Conservation (phyloP, 2,113 vertebrate species). For the Scomber colias region DNA sequence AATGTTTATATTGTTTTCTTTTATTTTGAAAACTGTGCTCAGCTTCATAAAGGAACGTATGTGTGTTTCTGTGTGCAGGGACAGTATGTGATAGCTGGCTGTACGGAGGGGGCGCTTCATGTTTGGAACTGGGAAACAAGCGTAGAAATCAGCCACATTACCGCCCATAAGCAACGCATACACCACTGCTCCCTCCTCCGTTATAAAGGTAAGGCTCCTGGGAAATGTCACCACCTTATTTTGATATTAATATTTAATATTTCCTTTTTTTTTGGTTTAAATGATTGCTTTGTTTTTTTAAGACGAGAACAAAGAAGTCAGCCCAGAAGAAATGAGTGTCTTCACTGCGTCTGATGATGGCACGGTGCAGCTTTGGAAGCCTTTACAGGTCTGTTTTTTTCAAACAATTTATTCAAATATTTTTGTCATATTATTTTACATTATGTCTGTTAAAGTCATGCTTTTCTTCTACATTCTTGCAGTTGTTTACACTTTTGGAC, state of each 20-base stretch:
- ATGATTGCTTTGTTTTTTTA: constrained; percentile 29
- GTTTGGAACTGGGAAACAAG: constrained; percentile 86
- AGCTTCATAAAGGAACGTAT: too few relatives aligned
- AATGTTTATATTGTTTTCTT: not conserved
- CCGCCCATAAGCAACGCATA: constrained; percentile 84
- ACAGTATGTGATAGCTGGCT: constrained; percentile 82
- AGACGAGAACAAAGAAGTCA: constrained; percentile 49
- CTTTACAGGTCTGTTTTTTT: constrained; percentile 81
- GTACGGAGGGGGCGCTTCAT: constrained; percentile 85
- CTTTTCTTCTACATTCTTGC: too few relatives aligned
- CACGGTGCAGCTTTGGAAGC: constrained; percentile 81
- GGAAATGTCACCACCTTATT: not conserved
- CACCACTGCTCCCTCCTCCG: constrained; percentile 80
- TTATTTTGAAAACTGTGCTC: not conserved
- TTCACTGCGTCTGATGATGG: constrained; percentile 84
- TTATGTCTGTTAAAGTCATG: not conserved
- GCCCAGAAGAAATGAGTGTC: constrained; percentile 71
- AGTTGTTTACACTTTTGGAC: too few relatives aligned
- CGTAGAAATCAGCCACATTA: constrained; percentile 86
- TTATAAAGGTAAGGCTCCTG: constrained; percentile 39
- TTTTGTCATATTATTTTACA: not conserved
- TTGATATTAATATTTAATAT: not conserved
- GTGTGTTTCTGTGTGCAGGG: constrained; percentile 74
- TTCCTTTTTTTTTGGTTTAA: not conserved
- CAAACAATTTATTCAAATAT: not conserved